A percentile compares a stretch with the other conserved stretches of the same genome.
Evolutionary conservation across 92 coral and sea anemone genomes (phyloP).

Genomic region (Desmophyllum pertusum): DNA sequence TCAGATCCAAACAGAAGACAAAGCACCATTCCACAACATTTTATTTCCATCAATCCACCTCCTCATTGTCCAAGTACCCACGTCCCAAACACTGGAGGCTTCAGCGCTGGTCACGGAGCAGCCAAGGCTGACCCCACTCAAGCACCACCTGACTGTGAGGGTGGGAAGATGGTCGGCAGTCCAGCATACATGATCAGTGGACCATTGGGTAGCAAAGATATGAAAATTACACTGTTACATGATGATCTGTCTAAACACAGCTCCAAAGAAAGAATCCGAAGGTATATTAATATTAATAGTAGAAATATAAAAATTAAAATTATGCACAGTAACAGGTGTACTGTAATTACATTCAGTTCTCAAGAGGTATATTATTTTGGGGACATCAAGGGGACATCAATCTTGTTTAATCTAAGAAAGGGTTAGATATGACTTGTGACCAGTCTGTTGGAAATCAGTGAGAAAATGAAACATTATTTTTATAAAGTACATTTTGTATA

Average conservation of each 20-base stretch:
- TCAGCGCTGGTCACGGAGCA: conserved; percentile 1
- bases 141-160: conserved; percentile 3
- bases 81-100: conserved; percentile 11
- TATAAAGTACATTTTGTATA: too few relatives aligned
- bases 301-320: neutral
- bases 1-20: conserved; percentile 30
- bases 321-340: neutral
- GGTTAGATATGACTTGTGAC: too few relatives aligned
- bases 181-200: conserved; percentile 96
- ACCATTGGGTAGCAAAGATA: conserved; percentile 83
- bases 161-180: conserved; percentile 53
- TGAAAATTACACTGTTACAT: conserved; percentile 80
- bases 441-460: too few relatives aligned
- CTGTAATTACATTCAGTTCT: too few relatives aligned
- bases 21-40: conserved; percentile 17
- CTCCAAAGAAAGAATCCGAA: conserved; percentile 86
- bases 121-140: conserved; percentile 42
- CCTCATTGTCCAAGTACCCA: conserved; percentile 14
- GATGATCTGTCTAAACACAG: conserved; percentile 92
- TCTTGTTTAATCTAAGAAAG: too few relatives aligned
- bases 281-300: too few relatives aligned
- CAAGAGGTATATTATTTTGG: too few relatives aligned
- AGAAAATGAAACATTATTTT: too few relatives aligned
- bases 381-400: too few relatives aligned
- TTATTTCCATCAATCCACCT: conserved; percentile 28